Conservation (phyloP, 2,888 invertebrate genomes). For the Zonitis immaculata region DNA sequence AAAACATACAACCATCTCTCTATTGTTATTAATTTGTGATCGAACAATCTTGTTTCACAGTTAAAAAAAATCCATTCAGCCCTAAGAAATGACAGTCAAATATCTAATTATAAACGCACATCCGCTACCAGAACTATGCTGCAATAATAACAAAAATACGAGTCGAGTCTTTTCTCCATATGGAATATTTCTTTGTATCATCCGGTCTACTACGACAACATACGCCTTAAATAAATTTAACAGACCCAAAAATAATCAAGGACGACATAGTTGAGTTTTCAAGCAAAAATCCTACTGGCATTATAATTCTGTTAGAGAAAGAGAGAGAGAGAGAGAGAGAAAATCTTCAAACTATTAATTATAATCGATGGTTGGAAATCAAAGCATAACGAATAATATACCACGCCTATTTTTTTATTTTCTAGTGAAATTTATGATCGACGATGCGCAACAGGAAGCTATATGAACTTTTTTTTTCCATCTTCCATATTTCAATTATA, state of each 20-base stretch:
- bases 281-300: neutral
- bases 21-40: no score
- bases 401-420: no score
- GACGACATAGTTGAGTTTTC: neutral
- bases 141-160: neutral
- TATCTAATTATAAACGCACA: conserved; percentile 31
- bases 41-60: no score
- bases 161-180: neutral
- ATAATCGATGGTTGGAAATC: neutral
- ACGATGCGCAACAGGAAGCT: neutral
- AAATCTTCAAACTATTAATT: neutral
- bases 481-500: no score
- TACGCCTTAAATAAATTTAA: neutral
- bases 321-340: no score
- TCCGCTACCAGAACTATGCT: conserved; percentile 25
- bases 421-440: neutral
- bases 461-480: no score
- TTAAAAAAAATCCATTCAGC: no score
- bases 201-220: neutral
- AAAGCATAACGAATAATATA: neutral
- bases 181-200: neutral
- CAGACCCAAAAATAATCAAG: neutral
- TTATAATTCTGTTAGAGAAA: no score
- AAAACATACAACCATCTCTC: no score
- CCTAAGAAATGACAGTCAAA: neutral